Conservation (phyloP, 2,113 vertebrate genomes). For the Eptesicus fuscus region DNA sequence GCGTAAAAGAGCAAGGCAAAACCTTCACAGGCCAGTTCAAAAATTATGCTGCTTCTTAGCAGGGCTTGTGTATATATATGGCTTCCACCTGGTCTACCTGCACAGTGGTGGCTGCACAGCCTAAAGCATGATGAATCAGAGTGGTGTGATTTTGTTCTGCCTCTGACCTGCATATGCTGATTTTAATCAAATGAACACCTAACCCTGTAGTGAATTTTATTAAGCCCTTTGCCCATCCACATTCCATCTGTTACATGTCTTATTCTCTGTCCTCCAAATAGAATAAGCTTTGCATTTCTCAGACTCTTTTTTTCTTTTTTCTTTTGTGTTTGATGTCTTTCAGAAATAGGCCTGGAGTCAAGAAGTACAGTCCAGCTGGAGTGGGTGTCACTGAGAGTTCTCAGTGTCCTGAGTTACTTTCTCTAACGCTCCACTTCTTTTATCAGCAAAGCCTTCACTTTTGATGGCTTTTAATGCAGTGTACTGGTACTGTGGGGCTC, state of each 20-base stretch:
- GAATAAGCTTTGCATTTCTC: slow-evolving; percentile 28
- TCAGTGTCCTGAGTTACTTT: not conserved
- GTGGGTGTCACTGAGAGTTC: slow-evolving; percentile 12
- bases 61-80: slow-evolving; percentile 41
- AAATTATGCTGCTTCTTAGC: slow-evolving; percentile 19
- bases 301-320: not conserved
- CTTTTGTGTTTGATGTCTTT: slow-evolving; percentile 45
- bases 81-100: slow-evolving; percentile 15
- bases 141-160: not conserved
- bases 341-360: slow-evolving; percentile 24
- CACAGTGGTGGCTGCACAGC: not conserved
- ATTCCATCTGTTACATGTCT: slow-evolving; percentile 44
- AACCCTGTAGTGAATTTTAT: slow-evolving; percentile 38
- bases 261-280: not conserved
- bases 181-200: slow-evolving; percentile 46
- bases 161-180: not conserved
- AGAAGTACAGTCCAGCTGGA: slow-evolving; percentile 9
- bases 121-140: slow-evolving; percentile 63
- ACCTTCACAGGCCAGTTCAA: slow-evolving; percentile 48
- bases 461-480: not conserved
- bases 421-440: not conserved
- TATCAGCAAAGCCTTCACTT: slow-evolving; percentile 1
- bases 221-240: slow-evolving; percentile 40
- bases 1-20: slow-evolving; percentile 41
- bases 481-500: not conserved